Conservation (phyloP, 2,113 vertebrate species). For the Zingel zingel region DNA sequence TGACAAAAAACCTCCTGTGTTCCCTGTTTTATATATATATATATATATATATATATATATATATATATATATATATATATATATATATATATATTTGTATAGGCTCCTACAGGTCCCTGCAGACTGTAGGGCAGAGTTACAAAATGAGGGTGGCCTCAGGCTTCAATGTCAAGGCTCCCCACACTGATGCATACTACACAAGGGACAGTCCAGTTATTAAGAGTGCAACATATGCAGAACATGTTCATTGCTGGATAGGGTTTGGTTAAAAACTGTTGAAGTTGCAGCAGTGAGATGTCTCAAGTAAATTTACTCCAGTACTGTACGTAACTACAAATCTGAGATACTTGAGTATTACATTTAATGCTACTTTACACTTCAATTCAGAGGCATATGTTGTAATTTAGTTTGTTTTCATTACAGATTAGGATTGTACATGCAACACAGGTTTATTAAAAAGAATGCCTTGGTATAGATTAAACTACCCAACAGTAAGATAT, state of each 20-base stretch:
- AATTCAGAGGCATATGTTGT: not conserved
- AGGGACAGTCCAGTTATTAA: slow-evolving; percentile 13
- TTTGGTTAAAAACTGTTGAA: not conserved
- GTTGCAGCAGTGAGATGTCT: not conserved
- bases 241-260: slow-evolving; percentile 14
- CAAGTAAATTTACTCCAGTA: not conserved
- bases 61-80: too few species aligned
- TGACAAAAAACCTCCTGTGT: not conserved
- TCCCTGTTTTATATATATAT: too few species aligned
- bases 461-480: not conserved
- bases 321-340: not conserved
- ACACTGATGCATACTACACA: slow-evolving; percentile 7
- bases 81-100: too few species aligned
- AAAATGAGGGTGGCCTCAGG: slow-evolving; percentile 1
- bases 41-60: too few species aligned
- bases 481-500: not conserved
- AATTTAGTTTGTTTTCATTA: not conserved
- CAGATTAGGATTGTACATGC: not conserved
- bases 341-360: not conserved
- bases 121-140: not conserved
- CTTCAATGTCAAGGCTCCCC: slow-evolving; percentile 17
- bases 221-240: slow-evolving; percentile 11
- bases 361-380: not conserved
- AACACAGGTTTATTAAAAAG: not conserved
- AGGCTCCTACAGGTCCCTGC: not conserved